These are phyloP conservation scores for Mythimna ferrago DNA, from an alignment of 2,888 invertebrate species.

Conservation along the genomic window DNA sequence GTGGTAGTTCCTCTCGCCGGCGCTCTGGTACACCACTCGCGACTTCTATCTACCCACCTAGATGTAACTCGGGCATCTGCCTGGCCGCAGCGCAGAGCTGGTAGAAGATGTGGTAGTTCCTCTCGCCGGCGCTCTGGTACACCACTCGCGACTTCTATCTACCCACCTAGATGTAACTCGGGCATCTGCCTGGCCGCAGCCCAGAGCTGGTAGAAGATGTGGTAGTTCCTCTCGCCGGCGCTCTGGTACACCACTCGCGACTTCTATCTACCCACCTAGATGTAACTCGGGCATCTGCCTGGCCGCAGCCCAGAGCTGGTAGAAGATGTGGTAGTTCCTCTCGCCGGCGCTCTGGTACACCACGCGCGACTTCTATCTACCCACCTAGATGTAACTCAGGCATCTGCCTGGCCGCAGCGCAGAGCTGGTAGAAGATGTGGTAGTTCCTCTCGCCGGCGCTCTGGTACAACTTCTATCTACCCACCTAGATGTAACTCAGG, in stretches of 20 bases:
- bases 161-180: slow-evolving; percentile 93
- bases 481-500: slow-evolving; percentile 94
- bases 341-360: too few relatives aligned
- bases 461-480: slow-evolving; percentile 39
- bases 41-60: slow-evolving; percentile 91
- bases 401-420: slow-evolving; percentile 89
- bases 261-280: slow-evolving; percentile 89
- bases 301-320: slow-evolving; percentile 84
- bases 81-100: slow-evolving; percentile 84
- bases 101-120: slow-evolving; percentile 86
- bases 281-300: slow-evolving; percentile 92
- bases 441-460: too few relatives aligned
- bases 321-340: too few relatives aligned
- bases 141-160: slow-evolving; percentile 85
- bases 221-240: too few relatives aligned
- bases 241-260: slow-evolving; percentile 92
- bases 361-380: slow-evolving; percentile 90
- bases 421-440: too few relatives aligned
- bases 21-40: slow-evolving; percentile 83
- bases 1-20: slow-evolving; percentile 99
- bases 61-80: slow-evolving; percentile 92
- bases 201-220: too few relatives aligned
- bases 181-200: slow-evolving; percentile 91
- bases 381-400: slow-evolving; percentile 94
- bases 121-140: slow-evolving; percentile 92